Evolutionary conservation across 2,888 invertebrate genomes (phyloP).

Genomic region (Xiphydria camelus): DNA sequence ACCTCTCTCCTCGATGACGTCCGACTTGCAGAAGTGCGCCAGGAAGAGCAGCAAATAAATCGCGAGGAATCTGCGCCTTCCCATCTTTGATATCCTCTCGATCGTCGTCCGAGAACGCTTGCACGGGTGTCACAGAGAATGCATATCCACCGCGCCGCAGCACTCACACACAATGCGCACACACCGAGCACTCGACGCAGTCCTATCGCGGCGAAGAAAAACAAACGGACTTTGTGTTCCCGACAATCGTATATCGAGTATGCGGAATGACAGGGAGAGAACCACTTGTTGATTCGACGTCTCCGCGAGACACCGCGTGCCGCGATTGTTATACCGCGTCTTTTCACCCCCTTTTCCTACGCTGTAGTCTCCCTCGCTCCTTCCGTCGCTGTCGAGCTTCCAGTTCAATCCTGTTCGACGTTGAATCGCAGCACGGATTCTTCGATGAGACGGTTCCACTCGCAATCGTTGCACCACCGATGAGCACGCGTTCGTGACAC

Average conservation of each 20-base stretch:
- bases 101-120: constrained; percentile 27
- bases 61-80: constrained; percentile 29
- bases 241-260: not conserved
- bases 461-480: too few relatives aligned
- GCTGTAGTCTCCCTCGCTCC: constrained; percentile 1
- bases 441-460: too few relatives aligned
- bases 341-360: not conserved
- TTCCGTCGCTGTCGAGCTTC: too few relatives aligned
- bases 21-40: constrained; percentile 28
- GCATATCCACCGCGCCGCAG: constrained; percentile 47
- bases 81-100: constrained; percentile 38
- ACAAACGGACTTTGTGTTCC: not conserved
- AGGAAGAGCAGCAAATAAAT: constrained; percentile 28
- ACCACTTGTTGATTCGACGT: not conserved
- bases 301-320: too few relatives aligned
- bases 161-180: constrained; percentile 1
- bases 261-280: not conserved
- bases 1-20: constrained; percentile 55
- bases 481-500: too few relatives aligned
- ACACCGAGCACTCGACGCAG: not conserved
- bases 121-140: constrained; percentile 33
- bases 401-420: too few relatives aligned
- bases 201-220: not conserved
- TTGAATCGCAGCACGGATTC: too few relatives aligned
- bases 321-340: not conserved